Percentiles rank a stretch among this genome's conserved stretches.
phyloP scores from a whole-genome alignment of 2,888 invertebrate genomes.

The Drosophila mayaguana region DNA sequence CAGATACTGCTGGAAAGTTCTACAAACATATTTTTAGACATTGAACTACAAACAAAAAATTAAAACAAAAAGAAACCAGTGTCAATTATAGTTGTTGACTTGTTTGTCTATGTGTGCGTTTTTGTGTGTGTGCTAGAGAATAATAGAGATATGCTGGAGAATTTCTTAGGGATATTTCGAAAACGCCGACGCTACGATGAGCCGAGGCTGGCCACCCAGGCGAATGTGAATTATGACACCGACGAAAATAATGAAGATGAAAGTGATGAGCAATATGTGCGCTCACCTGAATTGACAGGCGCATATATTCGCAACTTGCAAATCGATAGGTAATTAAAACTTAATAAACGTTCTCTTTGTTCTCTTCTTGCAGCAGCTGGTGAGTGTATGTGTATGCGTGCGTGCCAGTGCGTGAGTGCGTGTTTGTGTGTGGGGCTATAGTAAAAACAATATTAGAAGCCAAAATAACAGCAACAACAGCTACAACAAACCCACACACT shows the following conservation, averaged over 20 bases:
- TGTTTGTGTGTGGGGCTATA: slow-evolving; percentile 40
- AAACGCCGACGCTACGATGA: slow-evolving; percentile 82
- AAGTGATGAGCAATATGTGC: slow-evolving; percentile 38
- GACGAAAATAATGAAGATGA: not conserved
- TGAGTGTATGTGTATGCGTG: slow-evolving; percentile 45
- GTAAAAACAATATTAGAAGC: slow-evolving; percentile 45
- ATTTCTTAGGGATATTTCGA: slow-evolving; percentile 79
- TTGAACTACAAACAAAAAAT: slow-evolving; percentile 4
- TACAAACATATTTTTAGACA: slow-evolving; percentile 11
- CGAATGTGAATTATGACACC: slow-evolving; percentile 25
- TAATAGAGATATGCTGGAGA: slow-evolving; percentile 73
- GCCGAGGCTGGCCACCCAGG: slow-evolving; percentile 16
- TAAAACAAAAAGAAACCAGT: slow-evolving; percentile 7
- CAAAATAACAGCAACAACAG: slow-evolving; percentile 24
- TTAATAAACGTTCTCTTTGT: slow-evolving; percentile 56
- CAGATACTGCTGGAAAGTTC: slow-evolving; percentile 57
- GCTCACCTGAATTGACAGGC: slow-evolving; percentile 37
- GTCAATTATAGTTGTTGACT: slow-evolving; percentile 32
- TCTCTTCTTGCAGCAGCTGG: slow-evolving; percentile 74
- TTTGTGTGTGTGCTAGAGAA: slow-evolving; percentile 15
- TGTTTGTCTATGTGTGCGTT: slow-evolving; percentile 13
- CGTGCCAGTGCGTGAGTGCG: slow-evolving; percentile 5
- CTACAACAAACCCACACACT: slow-evolving; percentile 59
- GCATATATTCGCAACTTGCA: slow-evolving; percentile 47
- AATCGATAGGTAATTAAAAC: slow-evolving; percentile 73